These are phyloP conservation scores for Pseudorasbora parva DNA, from an alignment of 2,113 vertebrate genomes.

Conservation along the genomic window DNA sequence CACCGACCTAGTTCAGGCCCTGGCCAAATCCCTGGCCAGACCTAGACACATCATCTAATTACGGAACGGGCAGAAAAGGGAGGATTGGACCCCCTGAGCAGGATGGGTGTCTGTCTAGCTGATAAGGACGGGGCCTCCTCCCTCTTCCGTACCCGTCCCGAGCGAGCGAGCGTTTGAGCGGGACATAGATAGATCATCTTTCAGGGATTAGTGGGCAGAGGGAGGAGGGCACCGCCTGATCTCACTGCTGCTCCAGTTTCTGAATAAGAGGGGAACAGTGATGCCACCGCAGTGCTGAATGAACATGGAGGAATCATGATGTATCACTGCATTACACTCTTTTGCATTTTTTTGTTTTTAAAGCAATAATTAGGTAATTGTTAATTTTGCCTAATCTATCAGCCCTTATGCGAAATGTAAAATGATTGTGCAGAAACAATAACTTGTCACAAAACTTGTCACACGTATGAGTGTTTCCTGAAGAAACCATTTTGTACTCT, in stretches of 20 bases:
- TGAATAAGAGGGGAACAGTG: background rate
- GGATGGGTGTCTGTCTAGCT: conserved; percentile 52
- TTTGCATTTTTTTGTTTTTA: background rate
- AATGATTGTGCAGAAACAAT: background rate
- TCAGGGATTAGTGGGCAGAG: conserved; percentile 51
- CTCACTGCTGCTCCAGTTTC: conserved; percentile 35
- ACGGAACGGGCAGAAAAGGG: conserved; percentile 26
- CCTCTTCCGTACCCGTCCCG: conserved; percentile 25
- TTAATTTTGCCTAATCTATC: background rate
- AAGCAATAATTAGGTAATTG: background rate
- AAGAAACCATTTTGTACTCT: background rate
- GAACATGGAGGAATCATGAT: background rate
- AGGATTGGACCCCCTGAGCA: conserved; percentile 43
- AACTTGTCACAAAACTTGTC: background rate
- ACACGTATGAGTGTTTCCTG: background rate
- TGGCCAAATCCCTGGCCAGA: conserved; percentile 53
- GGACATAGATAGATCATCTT: conserved; percentile 51
- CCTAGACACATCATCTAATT: conserved; percentile 55
- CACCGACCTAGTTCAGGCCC: conserved; percentile 53
- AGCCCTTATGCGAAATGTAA: background rate
- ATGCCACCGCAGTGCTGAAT: background rate
- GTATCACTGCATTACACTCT: background rate
- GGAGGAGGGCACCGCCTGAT: conserved; percentile 38
- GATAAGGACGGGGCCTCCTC: conserved; percentile 52
- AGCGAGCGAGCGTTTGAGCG: conserved; percentile 22